Conservation (phyloP, 2,797 vertebrate species). For the Podarcis siculus region DNA sequence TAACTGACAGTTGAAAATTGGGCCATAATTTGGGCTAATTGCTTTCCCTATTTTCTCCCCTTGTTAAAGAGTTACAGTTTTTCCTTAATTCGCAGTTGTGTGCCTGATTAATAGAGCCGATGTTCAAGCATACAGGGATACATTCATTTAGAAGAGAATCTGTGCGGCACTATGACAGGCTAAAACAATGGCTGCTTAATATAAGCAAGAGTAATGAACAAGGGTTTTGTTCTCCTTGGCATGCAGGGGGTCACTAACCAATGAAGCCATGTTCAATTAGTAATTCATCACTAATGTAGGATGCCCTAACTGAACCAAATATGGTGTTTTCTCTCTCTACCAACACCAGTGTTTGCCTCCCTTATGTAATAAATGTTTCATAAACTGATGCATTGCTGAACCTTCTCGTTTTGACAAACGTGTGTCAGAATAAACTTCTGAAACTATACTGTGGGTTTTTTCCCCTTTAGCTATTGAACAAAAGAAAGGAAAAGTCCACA, state of each 20-base stretch:
- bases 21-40: slow-evolving; percentile 21
- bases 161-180: not conserved
- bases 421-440: not conserved
- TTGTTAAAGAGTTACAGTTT: not conserved
- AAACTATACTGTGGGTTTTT: not conserved
- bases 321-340: not conserved
- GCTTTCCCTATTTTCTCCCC: not conserved
- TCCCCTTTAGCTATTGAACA: not conserved
- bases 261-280: not conserved
- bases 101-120: slow-evolving; percentile 1
- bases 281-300: not conserved
- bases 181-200: not conserved
- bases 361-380: not conserved
- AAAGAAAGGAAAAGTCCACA: not conserved
- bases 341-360: not conserved
- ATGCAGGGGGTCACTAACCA: not conserved
- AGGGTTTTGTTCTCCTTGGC: not conserved
- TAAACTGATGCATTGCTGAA: not conserved
- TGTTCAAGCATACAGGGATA: not conserved
- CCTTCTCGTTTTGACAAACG: not conserved
- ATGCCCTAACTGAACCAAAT: not conserved
- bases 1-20: not conserved
- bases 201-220: not conserved
- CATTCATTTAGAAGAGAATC: not conserved
- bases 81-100: not conserved